These are phyloP conservation scores for Pseudopleuronectes americanus DNA, from an alignment of 2,797 vertebrate species.

Conservation along the genomic window DNA sequence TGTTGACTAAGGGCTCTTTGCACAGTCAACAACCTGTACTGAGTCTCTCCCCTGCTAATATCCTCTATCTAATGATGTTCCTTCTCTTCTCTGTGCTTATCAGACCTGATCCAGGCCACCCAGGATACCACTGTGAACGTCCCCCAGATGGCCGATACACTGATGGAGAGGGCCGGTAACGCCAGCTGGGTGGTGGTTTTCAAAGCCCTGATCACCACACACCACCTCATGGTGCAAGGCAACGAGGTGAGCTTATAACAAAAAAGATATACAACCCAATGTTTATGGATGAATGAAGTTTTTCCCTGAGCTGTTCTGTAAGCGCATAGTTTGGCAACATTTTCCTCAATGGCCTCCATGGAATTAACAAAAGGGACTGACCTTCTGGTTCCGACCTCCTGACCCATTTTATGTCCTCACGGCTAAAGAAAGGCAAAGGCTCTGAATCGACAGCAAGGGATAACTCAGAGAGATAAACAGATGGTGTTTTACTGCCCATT, in stretches of 20 bases:
- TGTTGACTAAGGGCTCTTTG: slow-evolving; percentile 1
- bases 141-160: slow-evolving; percentile 96
- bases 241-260: slow-evolving; percentile 89
- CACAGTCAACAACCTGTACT: slow-evolving; percentile 6
- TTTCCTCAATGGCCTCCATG: not conserved
- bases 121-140: slow-evolving; percentile 97
- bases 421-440: slow-evolving; percentile 18
- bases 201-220: slow-evolving; percentile 97
- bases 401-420: slow-evolving; percentile 45
- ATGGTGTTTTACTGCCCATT: slow-evolving; percentile 22
- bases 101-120: slow-evolving; percentile 97
- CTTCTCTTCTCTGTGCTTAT: slow-evolving; percentile 27
- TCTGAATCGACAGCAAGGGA: slow-evolving; percentile 25
- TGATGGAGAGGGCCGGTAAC: slow-evolving; percentile 96
- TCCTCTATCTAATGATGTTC: slow-evolving; percentile 32
- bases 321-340: not conserved
- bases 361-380: slow-evolving; percentile 5
- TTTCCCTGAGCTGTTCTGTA: not conserved
- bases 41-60: slow-evolving; percentile 1
- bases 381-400: slow-evolving; percentile 39
- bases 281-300: not conserved
- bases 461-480: slow-evolving; percentile 31
- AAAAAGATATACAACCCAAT: not conserved
- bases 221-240: slow-evolving; percentile 98
- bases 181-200: slow-evolving; percentile 99